Evolutionary conservation across 1,140 invertebrate genomes (phyloP), one percentile per base, ranked within the genome.

Genomic region (Sarcophaga peregrina): DNA sequence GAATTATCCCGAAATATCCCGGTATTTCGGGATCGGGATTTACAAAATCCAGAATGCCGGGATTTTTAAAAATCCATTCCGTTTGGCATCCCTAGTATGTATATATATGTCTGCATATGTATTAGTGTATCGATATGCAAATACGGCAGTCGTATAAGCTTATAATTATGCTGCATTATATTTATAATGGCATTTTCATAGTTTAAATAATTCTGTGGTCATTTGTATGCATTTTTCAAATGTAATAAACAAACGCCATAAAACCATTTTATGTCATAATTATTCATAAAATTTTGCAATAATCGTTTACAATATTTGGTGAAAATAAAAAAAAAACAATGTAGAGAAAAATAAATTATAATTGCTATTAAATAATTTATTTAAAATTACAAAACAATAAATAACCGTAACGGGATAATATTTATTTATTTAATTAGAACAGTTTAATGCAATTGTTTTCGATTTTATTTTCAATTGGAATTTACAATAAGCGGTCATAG

Each of bases 91-190:
- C 52, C 8, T 5, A 5, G n/a, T 13, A 58, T 15, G n/a, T 58
- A 58, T 58, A 10, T 58, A 10, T 13, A 58, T 11, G 4, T 9
- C 5, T 9, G 52, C 11, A 58, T 58, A 5, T 58, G n/a, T 58
- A 58, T 58, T 58, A n/a, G 52, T 58, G 52, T 8, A n/a, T 58
- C 10, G 15, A 1, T 58, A 58, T 58, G 13, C 15, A n/a, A 37
- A 37, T 37, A 37, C 4, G 25, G 1, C 4, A 37, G 1, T 37
- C 25, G 25, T 37, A 37, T 37, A 37, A 37, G 1, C n/a, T 2
- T 58, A 58, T 58, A 58, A 13, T 58, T 58, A 58, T 58, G 54
- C 54, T 58, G 54, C 54, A 58, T 58, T 58, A 15, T 58, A 37
- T 37, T 37, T 37, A 58, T 58, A 15, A 58, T 58, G 54, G 15